Evolutionary conservation across 2,888 invertebrate species (phyloP).

Genomic region (Quadriops clusia): DNA sequence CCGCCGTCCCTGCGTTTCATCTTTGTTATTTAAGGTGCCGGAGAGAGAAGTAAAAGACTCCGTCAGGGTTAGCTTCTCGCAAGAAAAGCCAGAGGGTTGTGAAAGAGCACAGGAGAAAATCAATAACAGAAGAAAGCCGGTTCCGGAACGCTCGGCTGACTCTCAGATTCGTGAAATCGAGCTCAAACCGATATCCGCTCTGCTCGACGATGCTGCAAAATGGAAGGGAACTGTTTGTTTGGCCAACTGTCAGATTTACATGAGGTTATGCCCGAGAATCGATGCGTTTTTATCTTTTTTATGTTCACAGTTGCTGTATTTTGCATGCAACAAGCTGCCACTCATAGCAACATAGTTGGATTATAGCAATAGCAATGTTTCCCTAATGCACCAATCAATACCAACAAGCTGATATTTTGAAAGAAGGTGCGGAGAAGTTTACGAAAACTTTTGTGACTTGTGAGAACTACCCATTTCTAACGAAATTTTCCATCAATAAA

Average conservation of each 20-base stretch:
- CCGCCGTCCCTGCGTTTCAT: slow-evolving; percentile 21
- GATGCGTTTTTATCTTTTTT: slow-evolving; percentile 15
- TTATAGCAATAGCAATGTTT: too few relatives aligned
- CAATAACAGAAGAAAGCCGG: slow-evolving; percentile 40
- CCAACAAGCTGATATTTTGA: too few relatives aligned
- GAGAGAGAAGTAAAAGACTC: slow-evolving; percentile 17
- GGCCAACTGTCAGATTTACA: slow-evolving; percentile 33
- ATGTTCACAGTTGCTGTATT: too few relatives aligned
- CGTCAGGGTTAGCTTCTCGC: slow-evolving; percentile 9
- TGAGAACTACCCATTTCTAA: too few relatives aligned
- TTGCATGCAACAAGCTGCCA: too few relatives aligned
- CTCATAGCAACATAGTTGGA: too few relatives aligned
- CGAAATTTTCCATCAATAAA: too few relatives aligned
- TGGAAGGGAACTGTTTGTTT: slow-evolving; percentile 33
- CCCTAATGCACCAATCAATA: too few relatives aligned
- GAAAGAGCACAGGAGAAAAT: slow-evolving; percentile 33
- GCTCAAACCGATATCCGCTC: slow-evolving; percentile 36
- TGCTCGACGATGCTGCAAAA: slow-evolving; percentile 36
- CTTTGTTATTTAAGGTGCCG: slow-evolving; percentile 21
- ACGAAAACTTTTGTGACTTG: too few relatives aligned
- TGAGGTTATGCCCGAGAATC: slow-evolving; percentile 20
- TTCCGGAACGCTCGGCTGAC: slow-evolving; percentile 40
- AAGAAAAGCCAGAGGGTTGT: slow-evolving; percentile 19
- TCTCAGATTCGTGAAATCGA: slow-evolving; percentile 40
- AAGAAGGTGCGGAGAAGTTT: too few relatives aligned